Base-by-base conservation (phyloP, 2,888 invertebrate species). In the Hyppa rectilinea region DNA sequence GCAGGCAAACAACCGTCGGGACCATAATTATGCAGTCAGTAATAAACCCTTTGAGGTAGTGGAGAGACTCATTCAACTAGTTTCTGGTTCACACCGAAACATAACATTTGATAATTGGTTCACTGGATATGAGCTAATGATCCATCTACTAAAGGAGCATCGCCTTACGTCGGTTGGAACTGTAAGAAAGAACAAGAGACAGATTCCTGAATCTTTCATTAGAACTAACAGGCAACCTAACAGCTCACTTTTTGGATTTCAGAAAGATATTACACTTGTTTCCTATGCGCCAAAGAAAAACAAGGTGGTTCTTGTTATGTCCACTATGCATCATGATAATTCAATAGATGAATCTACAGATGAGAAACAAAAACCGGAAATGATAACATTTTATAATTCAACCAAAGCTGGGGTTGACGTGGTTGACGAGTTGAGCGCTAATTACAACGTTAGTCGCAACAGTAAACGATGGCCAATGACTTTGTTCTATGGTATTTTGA, bases 101-200 rank as follows among this genome's bases (percentile, higher is more conserved):
- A 29, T 78, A 23, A 78, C 75, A 47, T 59, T 59, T 45, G 76
- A 80, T 52, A 78, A 81, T 49, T 78, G 76, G 78, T 81, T 72
- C n/a, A n/a, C n/a, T n/a, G n/a, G n/a, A 52, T 65, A 72, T 43
- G 65, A 75, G 65, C 43, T 78, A 38, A 62, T 73, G 61, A 1
- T 47, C 9, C 58, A 58, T 58, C n/a, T n/a, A 58, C 58, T 58
- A 58, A 58, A 58, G 58, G 58, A 58, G 58, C 58, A 43, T 70
- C 34, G 50, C 72, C 43, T 36, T 67, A n/a, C 77, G 70, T 65
- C 58, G 43, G 58, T 58, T 58, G 40, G 17, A 58, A 58, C 58
- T 43, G 43, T 58, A 6, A 6, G 43, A 9, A 58, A 58, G 17
- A 80, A 78, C 43, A 20, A 43, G 58, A 72, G 63, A 66, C 60